Evolutionary conservation across 2,888 invertebrate species (phyloP).

Genomic region (Petrolisthes cinctipes): DNA sequence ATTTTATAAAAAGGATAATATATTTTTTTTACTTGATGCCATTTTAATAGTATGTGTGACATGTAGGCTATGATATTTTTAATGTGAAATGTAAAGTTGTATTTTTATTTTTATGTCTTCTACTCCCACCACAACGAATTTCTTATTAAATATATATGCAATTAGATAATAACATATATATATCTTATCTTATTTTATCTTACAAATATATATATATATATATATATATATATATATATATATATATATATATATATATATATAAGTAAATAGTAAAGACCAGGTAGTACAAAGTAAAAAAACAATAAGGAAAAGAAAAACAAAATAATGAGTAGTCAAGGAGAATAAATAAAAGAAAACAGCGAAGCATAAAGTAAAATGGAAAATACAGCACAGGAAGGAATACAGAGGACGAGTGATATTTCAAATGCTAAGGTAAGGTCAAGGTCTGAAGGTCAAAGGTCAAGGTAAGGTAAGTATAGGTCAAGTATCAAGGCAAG

Average conservation of each 20-base stretch:
- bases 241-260: background rate
- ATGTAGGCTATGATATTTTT: no score
- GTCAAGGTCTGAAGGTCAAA: background rate
- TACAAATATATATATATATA: no score
- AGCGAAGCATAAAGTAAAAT: background rate
- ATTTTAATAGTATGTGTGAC: no score
- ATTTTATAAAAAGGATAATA: no score
- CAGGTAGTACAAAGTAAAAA: background rate
- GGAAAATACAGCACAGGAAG: background rate
- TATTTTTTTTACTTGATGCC: no score
- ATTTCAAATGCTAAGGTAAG: background rate
- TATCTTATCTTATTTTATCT: no score
- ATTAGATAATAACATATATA: no score
- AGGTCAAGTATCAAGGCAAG: background rate
- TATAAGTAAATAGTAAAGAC: background rate
- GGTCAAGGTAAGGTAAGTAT: background rate
- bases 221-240: no score
- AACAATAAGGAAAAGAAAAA: background rate
- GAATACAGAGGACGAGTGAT: background rate
- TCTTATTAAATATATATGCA: no score
- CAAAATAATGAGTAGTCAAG: background rate
- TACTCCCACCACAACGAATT: no score
- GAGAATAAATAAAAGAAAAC: background rate
- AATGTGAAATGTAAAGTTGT: no score
- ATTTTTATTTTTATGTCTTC: no score